These are phyloP conservation scores for Acanthurus leucopareius DNA, from an alignment of 2,797 vertebrate genomes.

Conservation along the genomic window DNA sequence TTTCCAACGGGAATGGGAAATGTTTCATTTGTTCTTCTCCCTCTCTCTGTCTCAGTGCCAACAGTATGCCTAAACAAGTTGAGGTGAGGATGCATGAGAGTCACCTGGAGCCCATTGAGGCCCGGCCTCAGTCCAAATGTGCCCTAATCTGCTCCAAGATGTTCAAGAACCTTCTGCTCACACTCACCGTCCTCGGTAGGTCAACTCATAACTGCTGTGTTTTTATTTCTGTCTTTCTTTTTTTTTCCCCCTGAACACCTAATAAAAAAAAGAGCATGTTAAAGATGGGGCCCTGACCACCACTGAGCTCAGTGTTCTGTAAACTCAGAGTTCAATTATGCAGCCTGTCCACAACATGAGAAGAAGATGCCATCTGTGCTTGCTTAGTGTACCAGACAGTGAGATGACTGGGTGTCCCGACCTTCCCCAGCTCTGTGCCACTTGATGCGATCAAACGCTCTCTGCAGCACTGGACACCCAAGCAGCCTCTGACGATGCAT, in stretches of 20 bases:
- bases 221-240: conserved; percentile 14
- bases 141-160: conserved; percentile 91
- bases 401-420: conserved; percentile 67
- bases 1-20: neutral
- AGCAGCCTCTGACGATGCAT: conserved; percentile 53
- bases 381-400: conserved; percentile 58
- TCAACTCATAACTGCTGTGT: neutral
- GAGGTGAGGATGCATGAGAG: conserved; percentile 98
- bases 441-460: conserved; percentile 68
- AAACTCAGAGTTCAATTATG: conserved; percentile 32
- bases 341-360: conserved; percentile 38
- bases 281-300: conserved; percentile 2
- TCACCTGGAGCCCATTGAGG: conserved; percentile 90
- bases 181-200: conserved; percentile 93
- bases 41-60: conserved; percentile 86
- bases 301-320: conserved; percentile 44
- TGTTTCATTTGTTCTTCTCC: conserved; percentile 16
- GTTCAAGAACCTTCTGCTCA: conserved; percentile 95
- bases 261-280: neutral
- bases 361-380: conserved; percentile 72
- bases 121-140: conserved; percentile 86
- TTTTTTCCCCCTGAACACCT: neutral
- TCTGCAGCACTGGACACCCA: conserved; percentile 44
- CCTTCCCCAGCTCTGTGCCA: conserved; percentile 65
- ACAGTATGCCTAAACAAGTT: conserved; percentile 98